Base-by-base conservation (phyloP, 2,113 vertebrate genomes). In the Salvator merianae region DNA sequence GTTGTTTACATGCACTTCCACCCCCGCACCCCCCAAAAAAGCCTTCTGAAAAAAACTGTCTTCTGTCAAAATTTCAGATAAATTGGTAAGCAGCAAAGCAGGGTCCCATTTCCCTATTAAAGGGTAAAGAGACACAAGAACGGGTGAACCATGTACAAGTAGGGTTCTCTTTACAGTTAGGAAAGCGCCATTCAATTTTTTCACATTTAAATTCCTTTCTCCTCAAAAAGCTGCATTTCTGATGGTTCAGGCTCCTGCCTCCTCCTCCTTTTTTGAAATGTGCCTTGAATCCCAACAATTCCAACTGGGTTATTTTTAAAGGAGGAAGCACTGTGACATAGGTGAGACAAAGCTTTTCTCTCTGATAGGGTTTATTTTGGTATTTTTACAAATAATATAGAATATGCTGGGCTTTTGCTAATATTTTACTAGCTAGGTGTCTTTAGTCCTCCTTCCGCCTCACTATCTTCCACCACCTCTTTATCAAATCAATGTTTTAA, bases 381-480 rank as follows among this genome's bases (percentile, higher is more conserved):
- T 59, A 59, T 59, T 59, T 76, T 77, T 70, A n/a, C 55, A 87
- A 87, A 63, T 43, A 36, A 0, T 47, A 22, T n/a, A 50, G 12
- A 73, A 32, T 59, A 69, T 40, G 55, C 55, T 59, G 20, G 55
- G 20, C 3, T 20, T 82, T 83, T 71, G 66, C 28, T 0, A 59
- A 22, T 65, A n/a, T 32, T 81, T 36, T 79, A 13, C 7, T 16
- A 84, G 59, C 65, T 59, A 30, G 82, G 83, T 3, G 82, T 85
- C 55, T 59, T 59, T 59, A 16, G 1, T 4, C 14, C 18, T 59
- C 55, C 18, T 59, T 59, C 55, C 18, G 14, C 20, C 14, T 20
- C 55, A 59, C 18, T 59, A 20, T 59, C 55, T 59, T 16, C 2
- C 1, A 20, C 2, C 55, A 59, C 55, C 55, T 59, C 55, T 59